phyloP scores from a whole-genome alignment of 2,888 invertebrate genomes.

The Cecidostiba fungosa region DNA sequence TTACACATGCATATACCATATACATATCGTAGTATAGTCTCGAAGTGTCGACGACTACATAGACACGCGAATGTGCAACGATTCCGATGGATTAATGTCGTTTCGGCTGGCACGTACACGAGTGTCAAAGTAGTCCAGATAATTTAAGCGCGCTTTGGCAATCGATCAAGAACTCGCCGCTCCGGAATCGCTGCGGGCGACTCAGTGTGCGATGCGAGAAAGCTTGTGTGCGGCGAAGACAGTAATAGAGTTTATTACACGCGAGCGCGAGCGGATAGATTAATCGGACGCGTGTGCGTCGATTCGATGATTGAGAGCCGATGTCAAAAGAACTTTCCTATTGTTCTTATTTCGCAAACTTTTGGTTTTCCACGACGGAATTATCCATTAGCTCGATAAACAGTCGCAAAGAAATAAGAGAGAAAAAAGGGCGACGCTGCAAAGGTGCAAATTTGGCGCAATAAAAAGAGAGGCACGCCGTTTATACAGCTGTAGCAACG shows the following conservation, averaged over 20 bases:
- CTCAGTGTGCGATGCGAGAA: background rate
- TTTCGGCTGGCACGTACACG: conserved; percentile 41
- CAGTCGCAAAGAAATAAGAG: conserved; percentile 5
- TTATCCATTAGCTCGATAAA: conserved; percentile 38
- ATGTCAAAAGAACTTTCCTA: background rate
- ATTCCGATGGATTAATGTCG: conserved; percentile 60
- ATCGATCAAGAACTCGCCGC: conserved; percentile 59
- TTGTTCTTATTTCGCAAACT: background rate
- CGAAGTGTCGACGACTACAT: conserved; percentile 43
- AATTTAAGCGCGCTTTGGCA: conserved; percentile 63
- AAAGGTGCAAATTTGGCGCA: conserved; percentile 51
- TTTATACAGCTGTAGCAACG: conserved; percentile 21
- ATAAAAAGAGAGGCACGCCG: conserved; percentile 40
- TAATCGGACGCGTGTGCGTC: conserved; percentile 29
- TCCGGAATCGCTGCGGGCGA: conserved; percentile 16
- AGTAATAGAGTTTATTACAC: conserved; percentile 45
- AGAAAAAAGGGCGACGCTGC: background rate
- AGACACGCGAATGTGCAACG: background rate
- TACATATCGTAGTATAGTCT: background rate
- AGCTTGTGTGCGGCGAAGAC: background rate
- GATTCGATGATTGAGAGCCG: conserved; percentile 35
- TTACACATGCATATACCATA: background rate
- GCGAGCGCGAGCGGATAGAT: conserved; percentile 17
- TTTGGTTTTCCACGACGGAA: background rate
- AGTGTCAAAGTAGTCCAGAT: conserved; percentile 64